phyloP scores from a whole-genome alignment of 2,797 vertebrate species.

The Cichlasoma orientale region DNA sequence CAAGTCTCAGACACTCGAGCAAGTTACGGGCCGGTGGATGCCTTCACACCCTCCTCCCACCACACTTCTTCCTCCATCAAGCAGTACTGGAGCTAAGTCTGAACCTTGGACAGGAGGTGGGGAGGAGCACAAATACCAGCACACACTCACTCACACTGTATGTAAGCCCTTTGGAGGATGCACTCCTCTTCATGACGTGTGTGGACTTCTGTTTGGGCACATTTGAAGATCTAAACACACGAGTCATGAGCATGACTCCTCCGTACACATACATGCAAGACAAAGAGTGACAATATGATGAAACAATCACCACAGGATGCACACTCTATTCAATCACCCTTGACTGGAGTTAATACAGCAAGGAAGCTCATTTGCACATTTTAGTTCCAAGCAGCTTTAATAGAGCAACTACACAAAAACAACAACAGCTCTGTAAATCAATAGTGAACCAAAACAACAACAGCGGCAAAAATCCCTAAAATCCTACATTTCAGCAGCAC shows the following conservation, averaged over 20 bases:
- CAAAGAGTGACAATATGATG: slow-evolving; percentile 23
- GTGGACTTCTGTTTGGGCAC: slow-evolving; percentile 14
- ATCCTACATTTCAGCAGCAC: slow-evolving; percentile 55
- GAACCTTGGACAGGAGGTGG: slow-evolving; percentile 60
- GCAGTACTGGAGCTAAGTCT: slow-evolving; percentile 56
- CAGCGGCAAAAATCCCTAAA: slow-evolving; percentile 41
- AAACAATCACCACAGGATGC: slow-evolving; percentile 36
- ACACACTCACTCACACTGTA: neutral
- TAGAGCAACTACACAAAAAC: slow-evolving; percentile 53
- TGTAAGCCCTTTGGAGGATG: neutral
- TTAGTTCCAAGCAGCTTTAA: slow-evolving; percentile 61
- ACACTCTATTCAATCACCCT: slow-evolving; percentile 38
- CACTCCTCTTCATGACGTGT: neutral
- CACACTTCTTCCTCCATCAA: slow-evolving; percentile 34
- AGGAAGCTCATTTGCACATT: slow-evolving; percentile 64
- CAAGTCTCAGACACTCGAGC: slow-evolving; percentile 44
- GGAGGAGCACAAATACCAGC: slow-evolving; percentile 54
- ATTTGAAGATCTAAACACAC: neutral
- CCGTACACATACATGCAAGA: neutral
- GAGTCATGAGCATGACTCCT: neutral
- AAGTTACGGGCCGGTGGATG: slow-evolving; percentile 57
- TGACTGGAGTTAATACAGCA: slow-evolving; percentile 53
- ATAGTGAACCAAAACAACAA: slow-evolving; percentile 48
- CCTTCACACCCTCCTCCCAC: slow-evolving; percentile 33
- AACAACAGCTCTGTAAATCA: slow-evolving; percentile 65